phyloP scores from a whole-genome alignment of 1,140 invertebrate species.

The Dufourea novaeangliae region DNA sequence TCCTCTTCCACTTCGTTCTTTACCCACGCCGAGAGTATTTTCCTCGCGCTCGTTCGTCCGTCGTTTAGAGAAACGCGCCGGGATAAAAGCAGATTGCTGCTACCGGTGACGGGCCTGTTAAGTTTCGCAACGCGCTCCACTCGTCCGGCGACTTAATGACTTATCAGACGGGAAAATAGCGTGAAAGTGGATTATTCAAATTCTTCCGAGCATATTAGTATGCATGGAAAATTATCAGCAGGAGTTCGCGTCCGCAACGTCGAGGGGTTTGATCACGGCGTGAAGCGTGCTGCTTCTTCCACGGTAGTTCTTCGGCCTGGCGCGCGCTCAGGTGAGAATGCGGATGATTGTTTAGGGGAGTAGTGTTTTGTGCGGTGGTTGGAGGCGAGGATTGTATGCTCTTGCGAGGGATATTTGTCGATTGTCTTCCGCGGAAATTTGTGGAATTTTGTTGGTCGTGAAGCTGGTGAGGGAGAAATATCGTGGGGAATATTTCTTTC shows the following conservation, averaged over 20 bases:
- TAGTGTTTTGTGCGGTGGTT: too few species aligned
- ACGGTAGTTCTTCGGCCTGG: neutral
- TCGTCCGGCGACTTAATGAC: conserved; percentile 41
- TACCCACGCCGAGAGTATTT: neutral
- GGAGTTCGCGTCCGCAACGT: neutral
- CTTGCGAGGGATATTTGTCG: too few species aligned
- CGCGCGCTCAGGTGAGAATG: too few species aligned
- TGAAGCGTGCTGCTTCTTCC: neutral
- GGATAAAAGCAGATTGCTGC: conserved; percentile 38
- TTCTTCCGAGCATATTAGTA: conserved; percentile 49
- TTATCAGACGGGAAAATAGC: conserved; percentile 53
- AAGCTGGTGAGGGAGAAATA: too few species aligned
- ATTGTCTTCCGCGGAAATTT: too few species aligned
- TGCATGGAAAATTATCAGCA: conserved; percentile 51
- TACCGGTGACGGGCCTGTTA: conserved; percentile 6
- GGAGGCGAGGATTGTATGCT: too few species aligned
- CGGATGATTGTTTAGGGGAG: too few species aligned
- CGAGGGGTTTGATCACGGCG: conserved; percentile 29
- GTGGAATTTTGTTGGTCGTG: too few species aligned
- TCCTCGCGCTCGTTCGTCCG: conserved; percentile 1
- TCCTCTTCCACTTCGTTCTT: neutral
- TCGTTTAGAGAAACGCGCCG: neutral
- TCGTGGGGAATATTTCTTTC: too few species aligned
- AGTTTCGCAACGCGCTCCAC: conserved; percentile 40
- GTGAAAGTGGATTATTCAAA: conserved; percentile 54